Percentiles rank a stretch among this genome's conserved stretches.
Evolutionary conservation across 2,113 vertebrate genomes (phyloP).

Genomic region (Gallinago undulata): DNA sequence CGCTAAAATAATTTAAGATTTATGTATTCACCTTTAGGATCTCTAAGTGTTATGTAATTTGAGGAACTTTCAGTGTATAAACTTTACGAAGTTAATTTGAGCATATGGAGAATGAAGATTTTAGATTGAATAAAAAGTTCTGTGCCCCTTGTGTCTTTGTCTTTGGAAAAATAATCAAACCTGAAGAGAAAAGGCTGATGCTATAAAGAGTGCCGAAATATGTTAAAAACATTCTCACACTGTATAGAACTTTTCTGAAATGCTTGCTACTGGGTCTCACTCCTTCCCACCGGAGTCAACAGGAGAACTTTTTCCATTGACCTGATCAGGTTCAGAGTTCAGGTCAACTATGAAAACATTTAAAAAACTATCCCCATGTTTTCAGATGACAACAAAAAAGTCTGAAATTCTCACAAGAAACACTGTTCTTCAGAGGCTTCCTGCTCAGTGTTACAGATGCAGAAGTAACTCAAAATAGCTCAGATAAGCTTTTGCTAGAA

Average conservation of each 20-base stretch:
- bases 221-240: neutral
- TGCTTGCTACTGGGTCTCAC: neutral
- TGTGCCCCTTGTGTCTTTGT: neutral
- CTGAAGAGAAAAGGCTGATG: neutral
- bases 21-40: neutral
- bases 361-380: neutral
- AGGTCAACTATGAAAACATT: neutral
- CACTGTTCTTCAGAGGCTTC: neutral
- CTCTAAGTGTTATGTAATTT: neutral
- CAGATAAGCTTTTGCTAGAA: neutral
- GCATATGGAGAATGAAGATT: neutral
- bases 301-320: neutral
- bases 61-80: neutral
- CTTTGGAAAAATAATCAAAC: neutral
- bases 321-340: neutral
- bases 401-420: neutral
- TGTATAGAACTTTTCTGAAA: neutral
- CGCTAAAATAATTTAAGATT: neutral
- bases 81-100: neutral
- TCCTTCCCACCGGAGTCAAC: neutral
- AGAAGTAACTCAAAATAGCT: neutral
- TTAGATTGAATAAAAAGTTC: neutral
- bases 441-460: neutral
- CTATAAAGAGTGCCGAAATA: neutral
- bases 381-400: neutral